A percentile compares a stretch with the other conserved stretches of the same genome.
Evolutionary conservation across 1,140 invertebrate species (phyloP).

Genomic region (Eriosoma lanigerum): DNA sequence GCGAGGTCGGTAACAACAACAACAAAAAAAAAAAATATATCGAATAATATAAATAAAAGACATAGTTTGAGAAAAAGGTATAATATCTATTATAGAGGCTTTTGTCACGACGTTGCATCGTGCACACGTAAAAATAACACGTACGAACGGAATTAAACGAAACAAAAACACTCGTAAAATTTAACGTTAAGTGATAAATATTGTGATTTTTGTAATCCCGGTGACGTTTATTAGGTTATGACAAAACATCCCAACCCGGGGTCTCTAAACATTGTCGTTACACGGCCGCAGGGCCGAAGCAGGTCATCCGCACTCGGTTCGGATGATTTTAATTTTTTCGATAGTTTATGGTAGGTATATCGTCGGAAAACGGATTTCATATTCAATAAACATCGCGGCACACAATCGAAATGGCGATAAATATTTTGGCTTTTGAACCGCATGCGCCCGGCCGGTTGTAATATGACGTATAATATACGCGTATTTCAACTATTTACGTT

Average conservation of each 20-base stretch:
- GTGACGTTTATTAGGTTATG: conserved; percentile 42
- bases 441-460: not conserved
- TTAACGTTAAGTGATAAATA: conserved; percentile 50
- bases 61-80: not conserved
- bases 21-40: not conserved
- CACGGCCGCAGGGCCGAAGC: conserved; percentile 16
- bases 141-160: conserved; percentile 34
- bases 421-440: conserved; percentile 45
- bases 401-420: conserved; percentile 40
- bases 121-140: conserved; percentile 18
- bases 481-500: not conserved
- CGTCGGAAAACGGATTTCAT: not conserved
- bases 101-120: not conserved
- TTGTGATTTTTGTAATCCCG: conserved; percentile 42
- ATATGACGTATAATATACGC: not conserved
- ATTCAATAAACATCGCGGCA: not conserved
- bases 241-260: not conserved
- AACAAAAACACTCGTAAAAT: conserved; percentile 43
- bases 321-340: not conserved
- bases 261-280: conserved; percentile 38
- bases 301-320: not conserved
- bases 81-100: not conserved
- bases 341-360: conserved; percentile 30
- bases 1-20: not conserved
- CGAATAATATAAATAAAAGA: not conserved